Base-by-base conservation (phyloP, 2,113 vertebrate genomes). In the Pterocles orientalis region DNA sequence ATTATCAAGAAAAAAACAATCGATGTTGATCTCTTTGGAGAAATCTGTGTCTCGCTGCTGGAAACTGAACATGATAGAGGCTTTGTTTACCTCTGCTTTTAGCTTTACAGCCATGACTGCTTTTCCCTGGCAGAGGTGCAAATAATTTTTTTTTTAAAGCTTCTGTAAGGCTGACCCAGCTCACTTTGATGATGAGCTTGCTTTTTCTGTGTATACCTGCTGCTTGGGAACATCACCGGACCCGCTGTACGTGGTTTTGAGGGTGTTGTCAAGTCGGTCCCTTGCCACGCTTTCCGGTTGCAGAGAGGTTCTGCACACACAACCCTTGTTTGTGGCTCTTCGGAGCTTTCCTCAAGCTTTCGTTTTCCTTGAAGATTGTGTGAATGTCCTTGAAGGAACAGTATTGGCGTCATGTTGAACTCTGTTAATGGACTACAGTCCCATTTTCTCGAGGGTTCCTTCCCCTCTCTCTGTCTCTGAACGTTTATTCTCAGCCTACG, bases 201-300 rank as follows among this genome's bases (percentile, higher is more conserved):
- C 18, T 60, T n/a, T 24, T n/a, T 41, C 26, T 54, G 19, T 31
- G 9, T 48, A 43, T n/a, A 18, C 14, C 64, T 33, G 19, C 25
- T 66, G 2, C 17, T 20, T 17, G 19, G n/a, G 29, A 43, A 12
- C 9, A 2, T 14, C 28, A 28, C 16, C 17, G 33, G n/a, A 25
- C 14, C 47, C 0, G 0, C 28, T 3, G 26, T 34, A 4, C 0
- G 0, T 21, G 14, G 6, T 51, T 77, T 14, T 19, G 60, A 78
- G 14, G 2, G 48, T 18, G 21, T 18, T 16, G 50, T 50, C 36
- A 39, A 47, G 69, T 53, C n/a, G 21, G n/a, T 66, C 25, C 17
- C 33, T 68, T 31, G 15, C 31, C 7, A 1, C 6, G 10, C 34
- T 76, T 29, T 65, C 60, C 1, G 0, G 4, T 26, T 64, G 23